Percentiles rank a stretch among this genome's conserved stretches.
phyloP scores from a whole-genome alignment of 2,888 invertebrate species.

The Blomia tropicalis region DNA sequence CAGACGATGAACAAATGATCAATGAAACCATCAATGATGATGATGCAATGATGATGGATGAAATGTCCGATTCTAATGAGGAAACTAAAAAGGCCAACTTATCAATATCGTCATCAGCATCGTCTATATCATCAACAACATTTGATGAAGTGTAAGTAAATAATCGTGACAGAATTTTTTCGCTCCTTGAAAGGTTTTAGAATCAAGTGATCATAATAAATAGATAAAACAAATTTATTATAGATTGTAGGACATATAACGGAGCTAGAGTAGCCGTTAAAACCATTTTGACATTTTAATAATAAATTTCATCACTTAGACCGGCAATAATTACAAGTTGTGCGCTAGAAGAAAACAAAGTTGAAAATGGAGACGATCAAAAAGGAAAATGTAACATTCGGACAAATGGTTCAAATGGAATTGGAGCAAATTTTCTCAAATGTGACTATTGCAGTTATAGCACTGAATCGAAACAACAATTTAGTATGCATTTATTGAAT shows the following conservation, averaged over 20 bases:
- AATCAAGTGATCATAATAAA: neutral
- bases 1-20: neutral
- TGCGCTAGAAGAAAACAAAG: too few species aligned
- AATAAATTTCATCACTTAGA: too few species aligned
- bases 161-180: too few species aligned
- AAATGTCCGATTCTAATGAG: neutral
- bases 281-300: too few species aligned
- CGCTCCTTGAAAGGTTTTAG: neutral
- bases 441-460: constrained; percentile 38
- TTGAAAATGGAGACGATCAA: too few species aligned
- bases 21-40: neutral
- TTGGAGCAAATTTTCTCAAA: constrained; percentile 25
- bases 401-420: too few species aligned
- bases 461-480: constrained; percentile 33
- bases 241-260: too few species aligned
- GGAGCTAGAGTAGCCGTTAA: too few species aligned
- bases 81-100: neutral
- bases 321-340: too few species aligned
- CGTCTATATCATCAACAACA: neutral
- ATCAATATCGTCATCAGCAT: neutral
- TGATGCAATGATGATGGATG: neutral
- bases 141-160: too few species aligned
- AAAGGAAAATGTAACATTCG: too few species aligned
- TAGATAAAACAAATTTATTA: too few species aligned
- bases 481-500: constrained; percentile 36